Conservation (phyloP, 2,888 invertebrate genomes). For the Sabellastarte sp. region DNA sequence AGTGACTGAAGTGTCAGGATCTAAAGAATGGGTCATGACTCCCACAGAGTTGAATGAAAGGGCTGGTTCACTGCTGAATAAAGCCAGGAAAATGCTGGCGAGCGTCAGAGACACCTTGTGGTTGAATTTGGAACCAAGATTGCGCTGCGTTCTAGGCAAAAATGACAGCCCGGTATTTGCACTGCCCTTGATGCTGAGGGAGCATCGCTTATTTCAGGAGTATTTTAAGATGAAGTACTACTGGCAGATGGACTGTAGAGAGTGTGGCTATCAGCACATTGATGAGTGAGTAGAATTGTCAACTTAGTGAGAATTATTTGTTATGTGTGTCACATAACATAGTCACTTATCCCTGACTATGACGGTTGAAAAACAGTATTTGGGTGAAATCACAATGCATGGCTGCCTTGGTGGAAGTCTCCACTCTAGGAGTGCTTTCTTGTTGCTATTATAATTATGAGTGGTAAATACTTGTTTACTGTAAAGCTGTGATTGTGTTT, state of each 20-base stretch:
- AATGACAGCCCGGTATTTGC: slow-evolving; percentile 55
- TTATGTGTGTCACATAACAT: too few relatives aligned
- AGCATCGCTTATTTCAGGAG: slow-evolving; percentile 34
- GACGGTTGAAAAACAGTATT: too few relatives aligned
- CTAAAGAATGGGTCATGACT: background rate
- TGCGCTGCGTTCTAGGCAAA: slow-evolving; percentile 28
- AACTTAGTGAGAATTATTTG: too few relatives aligned
- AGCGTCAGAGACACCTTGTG: background rate
- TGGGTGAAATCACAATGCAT: too few relatives aligned
- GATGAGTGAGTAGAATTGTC: slow-evolving; percentile 19
- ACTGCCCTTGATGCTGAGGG: slow-evolving; percentile 40
- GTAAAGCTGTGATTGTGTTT: too few relatives aligned
- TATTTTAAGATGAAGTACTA: slow-evolving; percentile 40
- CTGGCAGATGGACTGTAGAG: slow-evolving; percentile 30
- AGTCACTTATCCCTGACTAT: too few relatives aligned
- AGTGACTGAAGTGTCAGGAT: background rate
- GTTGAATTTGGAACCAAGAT: background rate
- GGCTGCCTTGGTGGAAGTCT: too few relatives aligned
- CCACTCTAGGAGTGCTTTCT: too few relatives aligned
- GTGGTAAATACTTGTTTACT: too few relatives aligned
- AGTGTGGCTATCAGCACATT: slow-evolving; percentile 18
- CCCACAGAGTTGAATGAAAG: background rate
- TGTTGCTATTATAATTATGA: too few relatives aligned
- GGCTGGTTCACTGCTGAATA: background rate
- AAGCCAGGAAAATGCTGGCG: background rate